Percentiles rank a stretch among this genome's conserved stretches.
phyloP scores from a whole-genome alignment of 2,113 vertebrate species.

The Emydura subglobosa region DNA sequence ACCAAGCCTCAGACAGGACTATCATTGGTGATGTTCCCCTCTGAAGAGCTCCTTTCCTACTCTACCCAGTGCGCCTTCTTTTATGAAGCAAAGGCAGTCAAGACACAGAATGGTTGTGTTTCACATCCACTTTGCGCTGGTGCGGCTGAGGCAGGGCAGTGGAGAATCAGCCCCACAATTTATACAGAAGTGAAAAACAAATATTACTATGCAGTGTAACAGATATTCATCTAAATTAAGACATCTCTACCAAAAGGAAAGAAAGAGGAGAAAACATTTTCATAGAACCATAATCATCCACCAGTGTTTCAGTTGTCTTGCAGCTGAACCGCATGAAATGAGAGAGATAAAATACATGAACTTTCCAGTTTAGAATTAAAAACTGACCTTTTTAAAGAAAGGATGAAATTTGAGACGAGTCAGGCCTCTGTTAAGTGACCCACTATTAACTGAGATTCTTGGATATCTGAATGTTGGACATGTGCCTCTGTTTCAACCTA shows the following conservation, averaged over 20 bases:
- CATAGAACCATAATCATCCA: background rate
- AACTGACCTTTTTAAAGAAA: background rate
- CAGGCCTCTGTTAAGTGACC: too few species aligned
- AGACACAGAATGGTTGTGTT: background rate
- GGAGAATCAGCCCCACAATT: background rate
- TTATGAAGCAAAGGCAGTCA: background rate
- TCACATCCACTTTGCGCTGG: background rate
- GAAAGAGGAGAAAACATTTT: slow-evolving; percentile 39
- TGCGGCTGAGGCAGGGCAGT: background rate
- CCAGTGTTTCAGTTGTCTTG: background rate
- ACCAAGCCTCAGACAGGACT: too few species aligned
- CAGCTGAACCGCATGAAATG: background rate
- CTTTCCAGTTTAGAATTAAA: background rate
- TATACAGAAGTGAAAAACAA: too few species aligned
- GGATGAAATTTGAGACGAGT: background rate
- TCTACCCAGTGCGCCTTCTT: background rate
- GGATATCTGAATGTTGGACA: too few species aligned
- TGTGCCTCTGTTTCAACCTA: too few species aligned
- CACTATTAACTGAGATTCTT: too few species aligned
- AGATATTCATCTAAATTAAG: too few species aligned
- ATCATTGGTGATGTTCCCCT: background rate
- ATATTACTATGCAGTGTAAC: too few species aligned
- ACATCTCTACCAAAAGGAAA: background rate
- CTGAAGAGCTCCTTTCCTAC: slow-evolving; percentile 14
- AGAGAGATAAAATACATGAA: background rate